phyloP scores from a whole-genome alignment of 2,888 invertebrate species.

The Nomada flava region DNA sequence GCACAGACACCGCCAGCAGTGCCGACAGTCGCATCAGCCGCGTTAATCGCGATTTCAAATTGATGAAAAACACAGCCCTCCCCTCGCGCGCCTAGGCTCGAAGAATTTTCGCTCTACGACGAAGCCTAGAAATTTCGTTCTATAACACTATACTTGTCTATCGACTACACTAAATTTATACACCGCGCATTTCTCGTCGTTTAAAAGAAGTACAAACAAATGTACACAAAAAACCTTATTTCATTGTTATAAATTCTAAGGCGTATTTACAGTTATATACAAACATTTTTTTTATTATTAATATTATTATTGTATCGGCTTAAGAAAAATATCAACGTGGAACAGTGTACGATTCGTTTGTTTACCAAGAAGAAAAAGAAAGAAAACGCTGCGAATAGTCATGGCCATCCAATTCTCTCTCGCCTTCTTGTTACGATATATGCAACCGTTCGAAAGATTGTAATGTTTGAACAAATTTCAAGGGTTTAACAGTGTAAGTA shows the following conservation, averaged over 20 bases:
- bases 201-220: constrained; percentile 81
- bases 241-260: constrained; percentile 80
- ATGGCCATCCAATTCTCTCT: constrained; percentile 19
- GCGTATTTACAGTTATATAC: constrained; percentile 82
- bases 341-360: constrained; percentile 70
- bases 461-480: background rate
- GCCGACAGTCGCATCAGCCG: constrained; percentile 67
- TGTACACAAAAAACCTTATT: constrained; percentile 80
- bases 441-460: background rate
- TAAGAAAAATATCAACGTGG: constrained; percentile 78
- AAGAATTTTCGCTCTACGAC: constrained; percentile 46
- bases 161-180: constrained; percentile 63
- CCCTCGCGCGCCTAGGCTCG: constrained; percentile 54
- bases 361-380: constrained; percentile 61
- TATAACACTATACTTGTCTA: constrained; percentile 59
- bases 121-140: constrained; percentile 53
- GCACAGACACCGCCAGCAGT: constrained; percentile 80
- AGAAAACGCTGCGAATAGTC: constrained; percentile 50
- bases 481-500: background rate
- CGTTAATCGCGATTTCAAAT: constrained; percentile 47
- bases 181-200: constrained; percentile 59
- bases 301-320: constrained; percentile 64
- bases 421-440: background rate
- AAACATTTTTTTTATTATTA: constrained; percentile 63
- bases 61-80: constrained; percentile 62